Conservation (phyloP, 2,888 invertebrate species). For the Deilephila porcellus region DNA sequence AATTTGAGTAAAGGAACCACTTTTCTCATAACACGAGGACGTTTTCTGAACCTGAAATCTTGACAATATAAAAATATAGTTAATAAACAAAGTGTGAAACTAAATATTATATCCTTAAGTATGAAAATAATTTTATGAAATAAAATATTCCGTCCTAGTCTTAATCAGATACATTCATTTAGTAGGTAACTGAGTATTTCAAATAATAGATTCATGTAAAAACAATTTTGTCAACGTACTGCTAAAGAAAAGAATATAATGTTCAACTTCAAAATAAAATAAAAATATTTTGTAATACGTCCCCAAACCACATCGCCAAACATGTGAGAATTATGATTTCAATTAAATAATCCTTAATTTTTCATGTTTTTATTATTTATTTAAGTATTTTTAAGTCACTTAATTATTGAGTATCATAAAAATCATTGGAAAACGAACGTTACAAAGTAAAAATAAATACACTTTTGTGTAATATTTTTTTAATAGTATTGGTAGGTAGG, state of each 20-base stretch:
- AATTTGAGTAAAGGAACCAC: too few relatives aligned
- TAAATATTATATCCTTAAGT: background rate
- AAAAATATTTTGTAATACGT: background rate
- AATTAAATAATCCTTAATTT: conserved; percentile 31
- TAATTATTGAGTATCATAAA: conserved; percentile 34
- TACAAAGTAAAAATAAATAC: conserved; percentile 52
- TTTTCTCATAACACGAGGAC: too few relatives aligned
- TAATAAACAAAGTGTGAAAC: background rate
- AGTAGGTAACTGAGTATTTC: background rate
- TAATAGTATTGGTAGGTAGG: conserved; percentile 86
- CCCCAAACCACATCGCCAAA: background rate
- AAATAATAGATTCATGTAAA: background rate
- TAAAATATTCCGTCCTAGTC: background rate
- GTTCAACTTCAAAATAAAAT: background rate
- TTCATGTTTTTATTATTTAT: conserved; percentile 30
- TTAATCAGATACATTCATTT: background rate
- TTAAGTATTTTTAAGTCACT: conserved; percentile 30
- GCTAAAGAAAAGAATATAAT: background rate
- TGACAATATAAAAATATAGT: background rate
- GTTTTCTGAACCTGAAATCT: too few relatives aligned
- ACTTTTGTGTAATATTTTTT: conserved; percentile 81
- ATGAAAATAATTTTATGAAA: background rate
- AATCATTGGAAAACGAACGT: conserved; percentile 32
- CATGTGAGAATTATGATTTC: conserved; percentile 27
- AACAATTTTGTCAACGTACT: too few relatives aligned